Evolutionary conservation across 2,113 vertebrate species (phyloP).

Genomic region (Furnarius figulus): DNA sequence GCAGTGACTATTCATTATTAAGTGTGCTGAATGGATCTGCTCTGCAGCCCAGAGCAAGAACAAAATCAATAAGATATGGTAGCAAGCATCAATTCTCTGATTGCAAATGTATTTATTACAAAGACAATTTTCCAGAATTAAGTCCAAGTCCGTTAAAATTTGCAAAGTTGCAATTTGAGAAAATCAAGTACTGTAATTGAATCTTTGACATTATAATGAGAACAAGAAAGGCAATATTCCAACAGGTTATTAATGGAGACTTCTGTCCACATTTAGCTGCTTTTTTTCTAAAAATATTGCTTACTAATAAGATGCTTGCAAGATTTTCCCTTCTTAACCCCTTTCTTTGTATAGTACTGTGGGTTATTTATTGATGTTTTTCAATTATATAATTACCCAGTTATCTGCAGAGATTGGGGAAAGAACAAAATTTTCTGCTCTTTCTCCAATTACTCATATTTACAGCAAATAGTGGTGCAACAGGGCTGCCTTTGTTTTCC

Average conservation of each 20-base stretch:
- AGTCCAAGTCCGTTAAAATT: background rate
- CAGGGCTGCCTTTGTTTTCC: background rate
- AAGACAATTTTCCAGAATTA: background rate
- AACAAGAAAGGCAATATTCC: background rate
- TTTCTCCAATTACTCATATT: background rate
- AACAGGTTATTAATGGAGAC: background rate
- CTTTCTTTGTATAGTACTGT: background rate
- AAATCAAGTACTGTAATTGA: background rate
- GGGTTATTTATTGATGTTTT: background rate
- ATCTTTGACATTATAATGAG: background rate
- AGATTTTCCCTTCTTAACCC: background rate
- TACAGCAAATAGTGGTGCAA: background rate
- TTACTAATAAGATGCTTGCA: background rate
- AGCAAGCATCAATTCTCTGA: background rate
- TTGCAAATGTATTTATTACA: background rate
- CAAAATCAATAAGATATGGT: background rate
- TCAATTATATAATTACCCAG: background rate
- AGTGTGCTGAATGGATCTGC: background rate
- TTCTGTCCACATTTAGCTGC: background rate
- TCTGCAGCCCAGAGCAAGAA: background rate
- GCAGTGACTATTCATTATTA: background rate
- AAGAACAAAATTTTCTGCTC: background rate
- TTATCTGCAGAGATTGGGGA: background rate
- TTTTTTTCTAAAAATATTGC: background rate
- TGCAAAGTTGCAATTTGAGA: background rate